These are phyloP conservation scores for Chlamydotis undulata DNA, from an alignment of 2,113 vertebrate genomes.

Conservation along the genomic window DNA sequence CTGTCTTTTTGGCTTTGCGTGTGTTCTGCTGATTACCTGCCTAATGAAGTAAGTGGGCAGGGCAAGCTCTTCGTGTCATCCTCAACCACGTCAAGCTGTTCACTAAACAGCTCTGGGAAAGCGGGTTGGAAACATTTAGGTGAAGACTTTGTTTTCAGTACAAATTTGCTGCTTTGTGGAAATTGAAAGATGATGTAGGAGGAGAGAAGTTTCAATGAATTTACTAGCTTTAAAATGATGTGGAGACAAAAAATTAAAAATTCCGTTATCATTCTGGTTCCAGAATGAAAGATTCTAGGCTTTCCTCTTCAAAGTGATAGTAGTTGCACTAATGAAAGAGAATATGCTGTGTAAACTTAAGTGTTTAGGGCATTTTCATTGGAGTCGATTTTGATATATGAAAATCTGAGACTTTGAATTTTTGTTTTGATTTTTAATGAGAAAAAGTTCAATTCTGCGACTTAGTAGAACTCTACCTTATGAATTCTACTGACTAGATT, in stretches of 20 bases:
- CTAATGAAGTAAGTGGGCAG: not conserved
- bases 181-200: not conserved
- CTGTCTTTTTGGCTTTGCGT: not conserved
- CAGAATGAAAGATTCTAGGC: not conserved
- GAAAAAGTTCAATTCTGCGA: not conserved
- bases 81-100: not conserved
- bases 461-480: not conserved
- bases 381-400: not conserved
- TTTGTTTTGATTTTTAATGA: not conserved
- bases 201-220: not conserved
- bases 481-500: not conserved
- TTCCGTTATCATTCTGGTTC: not conserved
- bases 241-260: not conserved
- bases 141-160: not conserved
- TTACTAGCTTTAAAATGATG: not conserved
- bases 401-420: not conserved
- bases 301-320: not conserved
- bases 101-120: not conserved
- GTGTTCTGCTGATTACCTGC: constrained; percentile 8
- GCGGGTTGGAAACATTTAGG: not conserved
- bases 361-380: not conserved
- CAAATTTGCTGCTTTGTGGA: not conserved
- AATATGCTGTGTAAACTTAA: not conserved
- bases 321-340: not conserved
- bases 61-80: not conserved